Evolutionary conservation across 2,113 vertebrate species (phyloP), one percentile per base, ranked within the genome.

Genomic region (Gorsachius goisagi): DNA sequence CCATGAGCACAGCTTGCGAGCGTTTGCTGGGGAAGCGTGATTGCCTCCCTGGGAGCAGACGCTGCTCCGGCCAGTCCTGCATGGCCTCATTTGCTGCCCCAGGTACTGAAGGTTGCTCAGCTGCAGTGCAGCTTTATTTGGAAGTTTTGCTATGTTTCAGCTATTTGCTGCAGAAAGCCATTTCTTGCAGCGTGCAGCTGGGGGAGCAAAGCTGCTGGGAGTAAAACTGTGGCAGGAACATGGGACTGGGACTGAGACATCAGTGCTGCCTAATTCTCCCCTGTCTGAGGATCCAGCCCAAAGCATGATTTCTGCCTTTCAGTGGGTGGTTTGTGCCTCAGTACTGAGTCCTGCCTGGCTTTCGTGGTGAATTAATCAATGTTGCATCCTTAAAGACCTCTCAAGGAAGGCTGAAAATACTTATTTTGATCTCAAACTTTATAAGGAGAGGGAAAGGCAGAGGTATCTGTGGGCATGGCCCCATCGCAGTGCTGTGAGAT

Each of bases 1-100:
- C 41, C 12, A 1, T 0, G 13, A 24, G 12, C 2, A 37, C 16
- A 4, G 30, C 71, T 52, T 11, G 6, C 1, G 9, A 66, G 79
- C 50, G 2, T 33, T 15, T 14, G 21, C 9, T 5, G 60, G 62
- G n/a, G 49, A 56, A 6, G 3, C 0, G 4, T 5, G 28, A 9
- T 49, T 3, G 1, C 19, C 33, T 2, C 35, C 21, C 15, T 6
- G 49, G 56, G 58, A 71, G 33, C 53, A 73, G 79, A 5, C 0
- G 0, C 50, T 50, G 72, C 72, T n/a, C 67, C 12, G 32, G 45
- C 2, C 30, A 41, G 32, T 33, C 69, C 50, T n/a, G 22, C 30
- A 3, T 0, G 5, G 35, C 60, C 67, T 60, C 11, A 0, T 30
- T 41, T 41, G 68, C 56, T 39, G 60, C 64, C 15, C 49, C 7